These are phyloP conservation scores for Sebastes vulpes DNA, from an alignment of 2,797 vertebrate genomes.

Conservation along the genomic window DNA sequence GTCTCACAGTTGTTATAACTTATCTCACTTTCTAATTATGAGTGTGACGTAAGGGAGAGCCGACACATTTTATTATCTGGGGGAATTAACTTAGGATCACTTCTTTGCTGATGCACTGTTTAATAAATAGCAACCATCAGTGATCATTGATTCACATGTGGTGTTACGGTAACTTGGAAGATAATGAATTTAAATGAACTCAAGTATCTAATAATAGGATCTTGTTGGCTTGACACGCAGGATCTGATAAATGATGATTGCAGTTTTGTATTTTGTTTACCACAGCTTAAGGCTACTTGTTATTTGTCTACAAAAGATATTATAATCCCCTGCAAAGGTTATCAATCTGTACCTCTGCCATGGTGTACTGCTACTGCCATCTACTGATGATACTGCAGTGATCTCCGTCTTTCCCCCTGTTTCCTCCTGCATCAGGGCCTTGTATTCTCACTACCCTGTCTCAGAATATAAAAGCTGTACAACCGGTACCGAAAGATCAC, in stretches of 20 bases:
- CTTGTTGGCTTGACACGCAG: slow-evolving; percentile 12
- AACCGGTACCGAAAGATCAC: slow-evolving; percentile 4
- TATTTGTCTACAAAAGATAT: slow-evolving; percentile 34
- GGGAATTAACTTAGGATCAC: slow-evolving; percentile 24
- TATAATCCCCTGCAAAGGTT: slow-evolving; percentile 23
- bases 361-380: slow-evolving; percentile 79
- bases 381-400: slow-evolving; percentile 55
- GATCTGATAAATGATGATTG: slow-evolving; percentile 56
- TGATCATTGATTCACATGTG: slow-evolving; percentile 26
- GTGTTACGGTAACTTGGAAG: not conserved
- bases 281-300: slow-evolving; percentile 43
- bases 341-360: slow-evolving; percentile 19
- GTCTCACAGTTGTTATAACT: slow-evolving; percentile 55
- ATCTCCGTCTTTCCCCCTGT: not conserved
- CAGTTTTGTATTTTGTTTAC: slow-evolving; percentile 53
- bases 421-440: not conserved
- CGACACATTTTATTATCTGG: slow-evolving; percentile 29
- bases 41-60: slow-evolving; percentile 45
- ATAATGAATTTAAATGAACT: slow-evolving; percentile 42
- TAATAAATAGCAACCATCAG: slow-evolving; percentile 42
- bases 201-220: slow-evolving; percentile 41
- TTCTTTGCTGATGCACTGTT: slow-evolving; percentile 35
- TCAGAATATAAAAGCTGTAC: slow-evolving; percentile 5
- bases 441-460: not conserved
- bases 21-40: slow-evolving; percentile 69